Evolutionary conservation across 2,113 vertebrate species (phyloP).

Genomic region (Elephantulus edwardii): DNA sequence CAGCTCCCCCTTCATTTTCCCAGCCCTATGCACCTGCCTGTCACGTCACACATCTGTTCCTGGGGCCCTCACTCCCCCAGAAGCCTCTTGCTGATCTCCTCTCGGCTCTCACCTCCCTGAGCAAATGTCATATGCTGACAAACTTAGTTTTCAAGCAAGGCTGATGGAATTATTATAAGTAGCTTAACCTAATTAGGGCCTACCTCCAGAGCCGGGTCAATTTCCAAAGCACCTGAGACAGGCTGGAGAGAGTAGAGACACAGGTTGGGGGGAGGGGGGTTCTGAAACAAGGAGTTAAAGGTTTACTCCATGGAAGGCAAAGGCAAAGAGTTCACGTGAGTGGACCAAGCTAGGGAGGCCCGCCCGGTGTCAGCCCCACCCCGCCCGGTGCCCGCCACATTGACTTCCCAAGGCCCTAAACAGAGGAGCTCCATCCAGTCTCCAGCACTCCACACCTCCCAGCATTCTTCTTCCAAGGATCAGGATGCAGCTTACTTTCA

Average conservation of each 20-base stretch:
- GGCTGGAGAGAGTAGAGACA: not conserved
- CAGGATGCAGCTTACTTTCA: not conserved
- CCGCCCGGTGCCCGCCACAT: not conserved
- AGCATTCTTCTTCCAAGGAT: not conserved
- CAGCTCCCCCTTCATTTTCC: not conserved
- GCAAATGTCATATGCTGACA: constrained; percentile 29
- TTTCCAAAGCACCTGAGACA: constrained; percentile 47
- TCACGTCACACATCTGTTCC: not conserved
- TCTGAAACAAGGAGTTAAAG: not conserved
- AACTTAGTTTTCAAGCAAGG: constrained; percentile 39
- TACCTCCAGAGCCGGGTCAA: constrained; percentile 51
- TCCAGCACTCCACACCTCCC: not conserved
- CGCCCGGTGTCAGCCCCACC: no score
- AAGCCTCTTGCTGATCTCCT: not conserved
- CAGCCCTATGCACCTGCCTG: not conserved
- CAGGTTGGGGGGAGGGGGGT: not conserved
- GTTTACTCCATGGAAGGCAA: not conserved
- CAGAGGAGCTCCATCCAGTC: not conserved
- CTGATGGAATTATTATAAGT: constrained; percentile 51
- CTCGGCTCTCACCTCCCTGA: not conserved
- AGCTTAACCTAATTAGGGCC: constrained; percentile 57
- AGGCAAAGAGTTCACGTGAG: no score
- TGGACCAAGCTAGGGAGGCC: no score
- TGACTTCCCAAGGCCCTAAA: not conserved
- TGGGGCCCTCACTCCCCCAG: not conserved